Evolutionary conservation across 2,888 invertebrate species (phyloP).

Genomic region (Drosophila pegasa): DNA sequence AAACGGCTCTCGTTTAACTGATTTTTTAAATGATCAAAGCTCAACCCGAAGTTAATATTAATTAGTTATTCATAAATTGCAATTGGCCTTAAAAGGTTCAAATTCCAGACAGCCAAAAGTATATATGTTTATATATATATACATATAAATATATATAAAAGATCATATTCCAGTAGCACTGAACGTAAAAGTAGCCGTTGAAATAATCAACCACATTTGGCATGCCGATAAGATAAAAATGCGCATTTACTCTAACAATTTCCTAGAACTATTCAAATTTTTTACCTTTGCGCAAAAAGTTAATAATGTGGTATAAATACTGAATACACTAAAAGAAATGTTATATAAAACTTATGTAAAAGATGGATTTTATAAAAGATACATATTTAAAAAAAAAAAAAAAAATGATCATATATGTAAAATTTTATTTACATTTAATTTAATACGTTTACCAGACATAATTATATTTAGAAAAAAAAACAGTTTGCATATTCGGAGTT

Average conservation of each 20-base stretch:
- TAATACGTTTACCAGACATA: not conserved
- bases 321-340: no score
- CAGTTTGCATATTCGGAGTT: no score
- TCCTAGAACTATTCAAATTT: conserved; percentile 5
- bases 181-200: conserved; percentile 41
- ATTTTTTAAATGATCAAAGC: conserved; percentile 15
- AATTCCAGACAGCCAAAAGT: conserved; percentile 7
- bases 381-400: conserved; percentile 16
- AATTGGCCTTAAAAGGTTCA: conserved; percentile 29
- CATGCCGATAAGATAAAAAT: conserved; percentile 45
- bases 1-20: conserved; percentile 22
- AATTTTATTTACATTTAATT: not conserved
- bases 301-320: no score
- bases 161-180: conserved; percentile 45
- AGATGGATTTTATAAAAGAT: no score
- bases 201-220: conserved; percentile 39
- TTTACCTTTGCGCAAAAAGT: conserved; percentile 7
- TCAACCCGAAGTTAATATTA: conserved; percentile 26
- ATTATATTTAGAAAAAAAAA: not conserved
- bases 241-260: conserved; percentile 29
- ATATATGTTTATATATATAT: not conserved
- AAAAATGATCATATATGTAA: not conserved
- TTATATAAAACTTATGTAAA: no score
- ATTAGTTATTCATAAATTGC: conserved; percentile 23
- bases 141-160: not conserved